Evolutionary conservation across 1,140 invertebrate species (phyloP).

Genomic region (Heliconius nattereri): DNA sequence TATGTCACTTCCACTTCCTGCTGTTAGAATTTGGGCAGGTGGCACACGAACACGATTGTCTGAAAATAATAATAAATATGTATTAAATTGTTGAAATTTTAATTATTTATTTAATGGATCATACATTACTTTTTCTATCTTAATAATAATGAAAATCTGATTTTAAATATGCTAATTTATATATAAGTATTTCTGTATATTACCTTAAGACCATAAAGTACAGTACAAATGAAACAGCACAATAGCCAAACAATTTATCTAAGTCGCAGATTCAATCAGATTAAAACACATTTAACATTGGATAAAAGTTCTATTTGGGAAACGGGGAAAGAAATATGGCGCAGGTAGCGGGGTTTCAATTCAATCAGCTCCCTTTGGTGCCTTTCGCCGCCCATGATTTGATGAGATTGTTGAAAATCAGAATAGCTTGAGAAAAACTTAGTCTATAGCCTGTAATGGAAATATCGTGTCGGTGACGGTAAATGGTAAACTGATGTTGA

Average conservation of each 20-base stretch:
- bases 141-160: too few relatives aligned
- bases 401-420: slow-evolving; percentile 79
- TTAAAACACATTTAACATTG: slow-evolving; percentile 78
- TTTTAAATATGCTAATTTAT: too few relatives aligned
- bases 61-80: too few relatives aligned
- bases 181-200: neutral
- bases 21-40: too few relatives aligned
- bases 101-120: too few relatives aligned
- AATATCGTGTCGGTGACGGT: slow-evolving; percentile 63
- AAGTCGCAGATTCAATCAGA: slow-evolving; percentile 74
- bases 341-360: slow-evolving; percentile 74
- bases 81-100: too few relatives aligned
- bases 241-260: slow-evolving; percentile 59
- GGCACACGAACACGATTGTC: too few relatives aligned
- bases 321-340: slow-evolving; percentile 73
- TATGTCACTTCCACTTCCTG: too few relatives aligned
- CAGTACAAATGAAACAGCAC: slow-evolving; percentile 24
- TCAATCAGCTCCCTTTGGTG: slow-evolving; percentile 77
- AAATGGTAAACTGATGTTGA: slow-evolving; percentile 33
- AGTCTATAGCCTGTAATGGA: slow-evolving; percentile 69
- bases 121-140: too few relatives aligned
- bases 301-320: slow-evolving; percentile 76
- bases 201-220: neutral
- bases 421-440: slow-evolving; percentile 75
- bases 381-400: slow-evolving; percentile 71